Conservation (phyloP, 2,113 vertebrate genomes). For the Rissa tridactyla region DNA sequence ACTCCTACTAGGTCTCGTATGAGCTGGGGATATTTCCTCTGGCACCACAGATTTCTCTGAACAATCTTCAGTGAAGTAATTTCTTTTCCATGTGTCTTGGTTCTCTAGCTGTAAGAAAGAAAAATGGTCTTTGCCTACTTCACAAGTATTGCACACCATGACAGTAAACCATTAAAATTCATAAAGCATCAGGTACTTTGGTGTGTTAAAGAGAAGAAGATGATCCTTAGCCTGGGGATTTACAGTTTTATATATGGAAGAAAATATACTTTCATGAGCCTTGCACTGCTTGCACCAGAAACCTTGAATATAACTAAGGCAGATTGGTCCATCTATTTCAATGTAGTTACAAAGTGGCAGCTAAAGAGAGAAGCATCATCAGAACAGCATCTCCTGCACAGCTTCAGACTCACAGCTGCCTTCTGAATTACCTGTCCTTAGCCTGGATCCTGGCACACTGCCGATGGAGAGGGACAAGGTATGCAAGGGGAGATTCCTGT, state of each 20-base stretch:
- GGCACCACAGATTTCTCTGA: neutral
- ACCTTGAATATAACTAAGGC: neutral
- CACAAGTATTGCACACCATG: neutral
- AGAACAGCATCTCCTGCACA: neutral
- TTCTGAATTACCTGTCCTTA: neutral
- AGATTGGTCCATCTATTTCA: neutral
- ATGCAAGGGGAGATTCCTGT: neutral
- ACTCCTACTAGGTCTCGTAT: neutral
- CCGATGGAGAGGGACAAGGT: neutral
- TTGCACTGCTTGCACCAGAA: neutral
- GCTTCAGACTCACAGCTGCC: neutral
- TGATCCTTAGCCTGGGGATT: neutral
- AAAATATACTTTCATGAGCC: neutral
- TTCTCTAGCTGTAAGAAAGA: neutral
- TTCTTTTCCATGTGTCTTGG: neutral
- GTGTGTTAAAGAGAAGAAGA: neutral
- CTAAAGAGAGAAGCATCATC: neutral
- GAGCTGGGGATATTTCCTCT: neutral
- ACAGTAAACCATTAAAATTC: neutral
- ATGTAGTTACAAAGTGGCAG: neutral
- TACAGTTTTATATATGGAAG: neutral
- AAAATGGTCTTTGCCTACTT: neutral
- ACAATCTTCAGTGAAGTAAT: neutral
- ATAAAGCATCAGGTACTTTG: neutral
- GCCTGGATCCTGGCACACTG: neutral